Base-by-base conservation (phyloP, 2,888 invertebrate species). In the Anthophora plumipes region DNA sequence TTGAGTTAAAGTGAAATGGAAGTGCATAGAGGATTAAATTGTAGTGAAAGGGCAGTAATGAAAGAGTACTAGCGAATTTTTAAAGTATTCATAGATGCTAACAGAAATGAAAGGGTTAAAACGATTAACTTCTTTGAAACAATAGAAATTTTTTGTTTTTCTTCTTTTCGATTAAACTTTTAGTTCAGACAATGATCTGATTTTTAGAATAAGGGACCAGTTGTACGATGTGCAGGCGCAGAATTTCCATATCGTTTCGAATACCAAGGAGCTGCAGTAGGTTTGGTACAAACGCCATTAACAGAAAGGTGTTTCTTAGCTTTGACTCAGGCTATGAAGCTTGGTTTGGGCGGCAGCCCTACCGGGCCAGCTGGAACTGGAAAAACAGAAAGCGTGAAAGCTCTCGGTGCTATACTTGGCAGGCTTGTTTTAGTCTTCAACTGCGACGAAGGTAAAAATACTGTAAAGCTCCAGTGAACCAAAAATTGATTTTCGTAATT, bases 351-450 rank as follows among this genome's bases (percentile, higher is more conserved):
- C 75, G 99, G 99, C 11, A 99, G 99, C 94, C 99, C 99, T 0
- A 99, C 99, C 90, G 99, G 99, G 0, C 99, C 99, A 1, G 99
- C 99, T 25, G 99, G 99, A 72, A 99, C 99, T 0, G 99, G 99
- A 0, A 99, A 99, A 94, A 99, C 99, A 0, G 99, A 99, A 94
- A 98, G 99, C 31, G 98, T 99, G 0, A 99, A 99, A 94, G 98
- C 99, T 0, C 94, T 99, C 8, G 98, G 98, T 0, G 95, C 96
- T 6, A 95, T 99, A 86, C 95, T 99, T 86, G 99, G 99, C 0
- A 95, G 99, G 70, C 96, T 99, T 90, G 98, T 98, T n/a, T 94
- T 99, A 63, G 98, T 99, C 9, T 99, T 99, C 93, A 99, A 99
- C 94, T 99, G 99, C 93, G 99, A 99, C 94, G 99, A 99, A 94